Base-by-base conservation (phyloP, 2,888 invertebrate species). In the Sphaerophoria taeniata region DNA sequence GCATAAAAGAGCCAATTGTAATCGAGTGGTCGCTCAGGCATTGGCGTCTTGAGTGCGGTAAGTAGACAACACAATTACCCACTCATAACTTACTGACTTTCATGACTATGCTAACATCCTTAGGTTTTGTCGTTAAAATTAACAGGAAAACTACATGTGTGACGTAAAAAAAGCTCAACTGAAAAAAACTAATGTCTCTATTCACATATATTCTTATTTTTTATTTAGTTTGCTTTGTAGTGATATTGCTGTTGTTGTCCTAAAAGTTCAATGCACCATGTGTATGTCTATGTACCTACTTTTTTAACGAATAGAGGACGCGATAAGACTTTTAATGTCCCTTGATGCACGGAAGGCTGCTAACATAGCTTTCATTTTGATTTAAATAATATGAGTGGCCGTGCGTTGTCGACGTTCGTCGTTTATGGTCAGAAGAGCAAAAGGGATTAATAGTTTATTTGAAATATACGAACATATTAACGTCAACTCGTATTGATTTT, bases 401-500 rank as follows among this genome's bases (percentile, higher is more conserved):
- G 43, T 39, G 24, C 24, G 24, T 2, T 24, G 33, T 34, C 6
- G 55, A 3, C 14, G 55, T 24, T 55, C 34, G n/a, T 45, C 45
- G 45, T 45, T 11, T 45, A 3, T 24, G 24, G 24, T 24, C 24
- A 2, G 9, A 9, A 31, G 6, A 33, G 11, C 6, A 14, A 43
- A 56, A 12, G n/a, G 45, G 6, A 65, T 24, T 39, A 47, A 43
- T 49, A 49, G 69, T 56, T 69, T 51, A 47, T 56, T 63, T 45
- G 34, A 60, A 72, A 77, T 51, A 24, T 39, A 24, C 24, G 24
- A 24, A 60, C 24, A 60, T 43, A 69, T 82, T 73, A 73, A 49
- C 67, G 82, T 82, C 56, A 63, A 61, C 69, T 73, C n/a, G 34
- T 70, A 83, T 83, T 65, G 83, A 83, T 83, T 83, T 78, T 74